These are phyloP conservation scores for Syndactyla subalaris DNA, from an alignment of 2,797 vertebrate genomes.

Conservation along the genomic window DNA sequence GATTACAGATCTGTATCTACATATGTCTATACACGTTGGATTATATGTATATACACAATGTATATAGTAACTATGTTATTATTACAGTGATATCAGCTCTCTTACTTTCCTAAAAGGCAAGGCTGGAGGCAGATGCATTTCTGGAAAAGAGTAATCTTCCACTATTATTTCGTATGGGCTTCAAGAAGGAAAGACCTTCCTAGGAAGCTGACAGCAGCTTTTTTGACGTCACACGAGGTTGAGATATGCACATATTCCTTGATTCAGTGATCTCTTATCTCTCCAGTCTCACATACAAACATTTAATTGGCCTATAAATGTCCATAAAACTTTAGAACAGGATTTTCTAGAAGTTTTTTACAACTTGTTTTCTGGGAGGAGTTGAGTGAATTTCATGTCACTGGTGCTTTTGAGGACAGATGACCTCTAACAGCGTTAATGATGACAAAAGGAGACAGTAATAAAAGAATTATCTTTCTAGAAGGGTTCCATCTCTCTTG, in stretches of 20 bases:
- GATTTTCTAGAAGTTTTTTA: background rate
- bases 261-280: conserved; percentile 8
- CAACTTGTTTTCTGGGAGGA: background rate
- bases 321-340: background rate
- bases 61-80: background rate
- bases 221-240: background rate
- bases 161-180: background rate
- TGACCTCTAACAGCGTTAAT: background rate
- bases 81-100: background rate
- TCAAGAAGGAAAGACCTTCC: background rate
- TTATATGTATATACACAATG: background rate
- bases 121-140: background rate
- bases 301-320: conserved; percentile 47
- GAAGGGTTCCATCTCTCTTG: background rate
- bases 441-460: background rate
- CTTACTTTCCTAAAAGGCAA: background rate
- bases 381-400: background rate
- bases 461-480: background rate
- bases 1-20: background rate
- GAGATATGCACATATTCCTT: background rate
- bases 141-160: background rate
- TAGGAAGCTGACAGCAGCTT: background rate
- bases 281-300: background rate
- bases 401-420: background rate
- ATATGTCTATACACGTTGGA: background rate